Evolutionary conservation across 2,113 vertebrate species (phyloP).

Genomic region (Trachemys scripta): DNA sequence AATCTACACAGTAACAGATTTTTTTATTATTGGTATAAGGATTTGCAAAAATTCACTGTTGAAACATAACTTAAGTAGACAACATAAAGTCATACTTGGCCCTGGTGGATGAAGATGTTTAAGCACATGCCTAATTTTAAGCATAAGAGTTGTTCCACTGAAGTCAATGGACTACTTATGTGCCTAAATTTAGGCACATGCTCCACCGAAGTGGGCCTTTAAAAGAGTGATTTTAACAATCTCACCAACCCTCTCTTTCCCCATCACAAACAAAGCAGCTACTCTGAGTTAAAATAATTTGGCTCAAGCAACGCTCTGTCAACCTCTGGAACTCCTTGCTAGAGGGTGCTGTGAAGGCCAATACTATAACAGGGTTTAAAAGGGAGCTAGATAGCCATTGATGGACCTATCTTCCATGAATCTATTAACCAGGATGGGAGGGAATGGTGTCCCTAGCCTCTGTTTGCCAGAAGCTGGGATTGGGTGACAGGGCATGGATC

Average conservation of each 20-base stretch:
- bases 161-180: neutral
- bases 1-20: neutral
- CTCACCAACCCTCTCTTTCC: too few relatives aligned
- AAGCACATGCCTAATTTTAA: neutral
- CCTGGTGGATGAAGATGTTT: neutral
- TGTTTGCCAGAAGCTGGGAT: too few relatives aligned
- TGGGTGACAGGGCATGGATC: too few relatives aligned
- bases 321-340: too few relatives aligned
- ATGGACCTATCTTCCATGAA: too few relatives aligned
- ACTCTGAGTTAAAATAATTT: conserved; percentile 36
- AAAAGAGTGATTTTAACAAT: neutral
- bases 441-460: too few relatives aligned
- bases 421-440: too few relatives aligned
- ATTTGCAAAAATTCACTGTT: neutral
- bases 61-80: neutral
- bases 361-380: too few relatives aligned
- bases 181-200: neutral
- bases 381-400: too few relatives aligned
- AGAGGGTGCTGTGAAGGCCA: too few relatives aligned
- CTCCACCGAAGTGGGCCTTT: neutral
- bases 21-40: neutral
- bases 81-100: neutral
- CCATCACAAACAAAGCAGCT: neutral
- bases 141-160: neutral
- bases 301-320: neutral